Evolutionary conservation across 2,113 vertebrate species (phyloP).

Genomic region (Oxyruncus cristatus): DNA sequence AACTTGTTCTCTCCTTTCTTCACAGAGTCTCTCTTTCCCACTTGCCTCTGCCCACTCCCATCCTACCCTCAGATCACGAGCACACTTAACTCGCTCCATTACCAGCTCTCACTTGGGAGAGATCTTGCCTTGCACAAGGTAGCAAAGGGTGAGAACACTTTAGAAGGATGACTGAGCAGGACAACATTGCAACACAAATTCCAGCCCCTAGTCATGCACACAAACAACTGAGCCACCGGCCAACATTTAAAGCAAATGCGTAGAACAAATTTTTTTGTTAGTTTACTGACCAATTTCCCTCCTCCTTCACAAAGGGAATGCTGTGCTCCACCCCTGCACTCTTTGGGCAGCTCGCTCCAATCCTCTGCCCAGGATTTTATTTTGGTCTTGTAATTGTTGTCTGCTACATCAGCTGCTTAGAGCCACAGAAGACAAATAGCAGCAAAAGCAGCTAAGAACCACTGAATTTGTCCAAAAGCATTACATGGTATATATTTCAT

Average conservation of each 20-base stretch:
- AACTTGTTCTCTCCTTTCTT: slow-evolving; percentile 34
- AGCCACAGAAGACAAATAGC: slow-evolving; percentile 27
- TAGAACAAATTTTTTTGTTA: slow-evolving; percentile 8
- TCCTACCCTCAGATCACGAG: background rate
- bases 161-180: background rate
- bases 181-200: background rate
- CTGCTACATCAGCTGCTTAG: background rate
- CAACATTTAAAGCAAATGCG: background rate
- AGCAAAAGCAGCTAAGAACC: slow-evolving; percentile 4
- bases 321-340: background rate
- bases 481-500: slow-evolving; percentile 58
- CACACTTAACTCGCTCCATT: background rate
- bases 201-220: background rate
- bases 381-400: background rate
- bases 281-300: background rate
- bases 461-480: slow-evolving; percentile 48
- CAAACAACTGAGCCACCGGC: background rate
- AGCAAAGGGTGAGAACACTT: background rate
- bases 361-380: background rate
- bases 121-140: background rate
- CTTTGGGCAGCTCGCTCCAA: background rate
- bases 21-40: background rate
- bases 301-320: background rate
- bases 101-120: background rate
- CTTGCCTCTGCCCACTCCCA: slow-evolving; percentile 6